Base-by-base conservation (phyloP, 30 jellyfish, hydroid and myxozoan genomes). In the Pseudorhiza aurosa region DNA sequence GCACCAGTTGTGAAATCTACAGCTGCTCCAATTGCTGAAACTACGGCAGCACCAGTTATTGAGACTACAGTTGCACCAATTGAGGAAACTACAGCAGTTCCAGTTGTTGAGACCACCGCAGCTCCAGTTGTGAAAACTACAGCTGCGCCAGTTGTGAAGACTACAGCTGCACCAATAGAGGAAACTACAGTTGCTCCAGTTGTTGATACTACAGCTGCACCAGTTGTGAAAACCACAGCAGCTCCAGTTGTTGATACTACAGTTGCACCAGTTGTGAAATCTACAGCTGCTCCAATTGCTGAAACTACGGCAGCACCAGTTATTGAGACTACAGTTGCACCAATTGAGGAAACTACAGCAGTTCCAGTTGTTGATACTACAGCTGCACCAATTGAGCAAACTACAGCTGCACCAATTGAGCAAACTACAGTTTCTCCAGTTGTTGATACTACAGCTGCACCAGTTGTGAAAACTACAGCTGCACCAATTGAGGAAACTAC, bases 291-390 rank as follows among this genome's bases (percentile, higher is more conserved):
- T 17, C 69, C 69, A 12, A 45, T 70, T 44, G 27, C 42, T 22
- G 78, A 64, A 64, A 64, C 78, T 4, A 64, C 78, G 11, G 65
- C 57, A 2, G 58, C 49, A 4, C 58, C 78, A 17, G 83, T 3
- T 30, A 18, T 53, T 43, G 84, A 70, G 8, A 40, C 80, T 9
- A 36, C 88, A 0, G 65, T 62, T 57, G 89, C 78, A 15, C 71
- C 78, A 15, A 53, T 65, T 47, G 78, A 11, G 8, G 71, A 77
- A 42, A 62, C 69, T 2, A 45, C 73, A 14, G 55, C 89, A 15
- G 80, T 69, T 32, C 53, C 76, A 47, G 88, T 75, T 25, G 22
- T 75, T 31, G 88, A 53, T 53, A 75, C 88, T 3, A 75, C 88
- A 29, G 78, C 78, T 32, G 89, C 69, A 7, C 70, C 89, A 15